Base-by-base conservation (phyloP, 2,888 invertebrate species). In the Atethmia centrago region DNA sequence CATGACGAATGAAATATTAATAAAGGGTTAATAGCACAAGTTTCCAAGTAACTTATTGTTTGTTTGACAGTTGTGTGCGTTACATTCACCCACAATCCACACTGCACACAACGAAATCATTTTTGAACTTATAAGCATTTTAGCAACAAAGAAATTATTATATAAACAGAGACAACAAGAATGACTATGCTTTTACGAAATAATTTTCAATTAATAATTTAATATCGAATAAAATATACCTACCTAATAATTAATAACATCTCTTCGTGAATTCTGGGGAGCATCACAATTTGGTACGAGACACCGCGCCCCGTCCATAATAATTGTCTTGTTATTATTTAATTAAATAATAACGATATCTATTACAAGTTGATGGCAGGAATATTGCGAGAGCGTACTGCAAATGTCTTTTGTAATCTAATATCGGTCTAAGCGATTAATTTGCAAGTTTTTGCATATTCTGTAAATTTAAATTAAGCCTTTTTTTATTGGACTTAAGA, bases 401-500 rank as follows among this genome's bases (percentile, higher is more conserved):
- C 55, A 59, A 83, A 81, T 68, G 64, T 71, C 73, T 66, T 77
- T 42, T 47, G 73, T 87, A 80, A 88, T 84, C 79, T 76, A 85
- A 88, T 88, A 86, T 84, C 71, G 61, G 79, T 70, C 62, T 85
- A 73, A 72, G 77, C 72, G 62, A 78, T 81, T 72, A 85, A 85
- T 83, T 83, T 72, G 73, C 70, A 80, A 84, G 78, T 84, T 88
- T 86, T 84, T 88, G 84, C 86, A 89, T 88, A 88, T 88, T 86
- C 84, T 88, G 86, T 79, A 78, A 45, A 58, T 71, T 74, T 72
- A 83, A 83, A 82, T 82, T 75, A 71, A 83, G 79, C 31, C 45
- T 77, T n/a, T 19, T 64, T 59, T 74, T 72, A 72, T 80, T 75
- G 47, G 64, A 63, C 25, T 49, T 67, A 55, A 49, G 51, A 63